These are phyloP conservation scores for Bombus ignitus DNA, from an alignment of 1,140 invertebrate species.

Conservation along the genomic window DNA sequence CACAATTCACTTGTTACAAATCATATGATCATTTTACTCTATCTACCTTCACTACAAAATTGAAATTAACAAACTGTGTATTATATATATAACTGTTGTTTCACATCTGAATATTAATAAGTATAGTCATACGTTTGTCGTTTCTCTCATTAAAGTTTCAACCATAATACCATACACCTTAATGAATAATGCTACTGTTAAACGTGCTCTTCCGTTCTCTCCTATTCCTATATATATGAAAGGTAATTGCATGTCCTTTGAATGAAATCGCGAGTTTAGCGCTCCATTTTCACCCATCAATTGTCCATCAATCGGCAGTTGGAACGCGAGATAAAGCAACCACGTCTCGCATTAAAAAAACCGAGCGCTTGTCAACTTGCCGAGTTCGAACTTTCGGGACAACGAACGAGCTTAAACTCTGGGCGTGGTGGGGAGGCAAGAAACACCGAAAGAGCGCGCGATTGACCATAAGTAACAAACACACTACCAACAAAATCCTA, in stretches of 20 bases:
- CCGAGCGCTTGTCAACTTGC: not conserved
- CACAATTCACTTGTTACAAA: not conserved
- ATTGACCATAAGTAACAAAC: not conserved
- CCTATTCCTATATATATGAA: too few relatives aligned
- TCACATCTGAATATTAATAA: too few relatives aligned
- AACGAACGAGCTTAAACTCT: conserved; percentile 45
- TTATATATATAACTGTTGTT: too few relatives aligned
- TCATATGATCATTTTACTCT: too few relatives aligned
- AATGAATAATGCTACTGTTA: too few relatives aligned
- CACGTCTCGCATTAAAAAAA: not conserved
- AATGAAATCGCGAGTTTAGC: not conserved
- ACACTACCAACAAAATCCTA: too few relatives aligned
- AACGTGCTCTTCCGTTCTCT: too few relatives aligned
- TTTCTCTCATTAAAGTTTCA: not conserved
- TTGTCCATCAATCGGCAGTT: not conserved
- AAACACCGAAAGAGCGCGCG: conserved; percentile 37
- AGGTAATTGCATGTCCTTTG: not conserved
- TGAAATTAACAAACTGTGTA: too few relatives aligned
- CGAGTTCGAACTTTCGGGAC: conserved; percentile 19
- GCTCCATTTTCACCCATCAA: not conserved
- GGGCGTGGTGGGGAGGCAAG: conserved; percentile 65
- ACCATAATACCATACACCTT: too few relatives aligned
- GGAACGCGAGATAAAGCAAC: not conserved
- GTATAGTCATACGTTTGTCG: too few relatives aligned
- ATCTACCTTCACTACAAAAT: too few relatives aligned